Evolutionary conservation across 2,888 invertebrate species (phyloP), one percentile per base, ranked within the genome.

Genomic region (Pseudolycoriella hygida): DNA sequence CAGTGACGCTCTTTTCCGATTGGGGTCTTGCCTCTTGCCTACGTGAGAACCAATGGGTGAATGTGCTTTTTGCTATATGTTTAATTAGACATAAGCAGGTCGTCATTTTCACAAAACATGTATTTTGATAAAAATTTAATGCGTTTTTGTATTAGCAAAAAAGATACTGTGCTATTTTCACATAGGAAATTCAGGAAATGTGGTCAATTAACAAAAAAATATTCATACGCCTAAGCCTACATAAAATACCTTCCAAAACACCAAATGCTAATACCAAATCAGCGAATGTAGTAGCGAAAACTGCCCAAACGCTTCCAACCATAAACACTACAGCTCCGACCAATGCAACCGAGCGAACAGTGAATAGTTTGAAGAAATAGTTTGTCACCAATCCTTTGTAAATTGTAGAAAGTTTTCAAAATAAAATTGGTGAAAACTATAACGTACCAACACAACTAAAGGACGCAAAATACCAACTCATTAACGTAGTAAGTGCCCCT

Each of bases 401-500:
- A 68, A 11, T 14, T 38, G 14, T 38, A 38, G 38, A n/a, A 15
- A 14, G 17, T 45, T 32, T 14, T 40, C 14, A 14, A 38, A 38
- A 14, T 14, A 38, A 38, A 38, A 17, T 38, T 17, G 12, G 8
- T 25, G 25, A 8, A 6, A 4, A 25, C 8, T 25, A 8, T 6
- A 25, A 43, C 53, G 55, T 52, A 62, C 65, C 60, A 12, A 69
- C 62, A 43, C 68, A 58, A 40, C 71, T 70, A 49, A 62, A 62
- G 12, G 67, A 57, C 42, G 67, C 60, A 55, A 69, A 65, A 51
- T 80, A 80, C 1, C 80, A 70, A 17, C 80, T 78, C 54, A 77
- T 81, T 3, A 80, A 73, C 17, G 81, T 60, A 1, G 84, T 77
- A 11, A 77, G 68, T 0, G 77, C 80, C 47, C 78, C 76, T 0